Evolutionary conservation across 2,797 vertebrate species (phyloP).

Genomic region (Karalla daura): DNA sequence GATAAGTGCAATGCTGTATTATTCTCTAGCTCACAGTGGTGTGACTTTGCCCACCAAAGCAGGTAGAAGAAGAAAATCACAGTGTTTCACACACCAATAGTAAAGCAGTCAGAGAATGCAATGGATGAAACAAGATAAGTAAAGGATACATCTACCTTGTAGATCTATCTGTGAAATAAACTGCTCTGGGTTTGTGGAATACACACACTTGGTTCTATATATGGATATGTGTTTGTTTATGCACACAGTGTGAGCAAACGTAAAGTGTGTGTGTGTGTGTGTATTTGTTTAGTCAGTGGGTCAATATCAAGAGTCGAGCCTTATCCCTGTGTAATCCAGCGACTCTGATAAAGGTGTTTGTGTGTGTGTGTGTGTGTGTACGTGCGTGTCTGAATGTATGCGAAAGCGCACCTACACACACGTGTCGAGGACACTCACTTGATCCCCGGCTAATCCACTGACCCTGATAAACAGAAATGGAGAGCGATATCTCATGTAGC

Average conservation of each 20-base stretch:
- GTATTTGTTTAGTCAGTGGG: slow-evolving; percentile 62
- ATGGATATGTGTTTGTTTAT: slow-evolving; percentile 22
- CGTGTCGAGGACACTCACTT: slow-evolving; percentile 41
- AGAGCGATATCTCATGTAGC: slow-evolving; percentile 30
- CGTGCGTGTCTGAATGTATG: slow-evolving; percentile 19
- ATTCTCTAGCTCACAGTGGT: too few species aligned
- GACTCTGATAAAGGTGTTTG: slow-evolving; percentile 45
- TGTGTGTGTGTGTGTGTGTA: not conserved
- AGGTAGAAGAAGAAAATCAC: too few species aligned
- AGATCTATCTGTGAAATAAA: not conserved
- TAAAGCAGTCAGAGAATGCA: slow-evolving; percentile 1
- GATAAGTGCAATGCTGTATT: too few species aligned
- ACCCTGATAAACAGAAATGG: slow-evolving; percentile 49
- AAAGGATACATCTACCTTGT: not conserved
- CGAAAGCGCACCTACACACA: slow-evolving; percentile 31
- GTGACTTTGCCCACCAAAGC: too few species aligned
- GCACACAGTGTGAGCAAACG: slow-evolving; percentile 44
- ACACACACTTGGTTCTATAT: slow-evolving; percentile 6
- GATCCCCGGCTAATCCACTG: slow-evolving; percentile 69
- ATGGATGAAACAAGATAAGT: not conserved
- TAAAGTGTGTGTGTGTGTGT: slow-evolving; percentile 21
- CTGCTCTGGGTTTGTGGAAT: not conserved
- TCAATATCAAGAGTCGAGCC: slow-evolving; percentile 69
- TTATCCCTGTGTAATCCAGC: slow-evolving; percentile 74
- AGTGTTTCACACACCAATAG: too few species aligned